Conservation (phyloP, 2,113 vertebrate species). For the Etia nguti region DNA sequence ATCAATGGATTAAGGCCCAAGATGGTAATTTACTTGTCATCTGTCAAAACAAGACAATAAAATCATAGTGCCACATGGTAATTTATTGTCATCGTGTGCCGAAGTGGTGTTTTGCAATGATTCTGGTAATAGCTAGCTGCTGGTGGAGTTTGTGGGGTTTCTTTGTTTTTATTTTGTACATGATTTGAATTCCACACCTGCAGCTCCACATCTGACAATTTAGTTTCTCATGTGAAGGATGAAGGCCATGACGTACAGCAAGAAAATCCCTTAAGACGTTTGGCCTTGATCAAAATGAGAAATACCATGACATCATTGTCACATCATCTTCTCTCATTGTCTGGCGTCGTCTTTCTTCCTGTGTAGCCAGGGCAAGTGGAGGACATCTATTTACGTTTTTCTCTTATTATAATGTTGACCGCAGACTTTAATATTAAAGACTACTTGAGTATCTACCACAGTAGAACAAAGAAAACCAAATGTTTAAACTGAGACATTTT, state of each 20-base stretch:
- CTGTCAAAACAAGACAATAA: slow-evolving; percentile 36
- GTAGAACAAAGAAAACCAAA: neutral
- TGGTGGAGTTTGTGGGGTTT: neutral
- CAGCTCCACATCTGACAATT: neutral
- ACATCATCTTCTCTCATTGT: slow-evolving; percentile 54
- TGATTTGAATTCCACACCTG: slow-evolving; percentile 4
- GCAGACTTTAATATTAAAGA: neutral
- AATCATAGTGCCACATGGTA: neutral
- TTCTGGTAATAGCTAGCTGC: neutral
- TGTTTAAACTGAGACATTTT: neutral
- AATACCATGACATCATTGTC: slow-evolving; percentile 66
- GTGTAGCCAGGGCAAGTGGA: slow-evolving; percentile 14
- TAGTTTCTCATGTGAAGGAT: neutral
- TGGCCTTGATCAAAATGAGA: slow-evolving; percentile 54
- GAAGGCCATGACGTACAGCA: neutral
- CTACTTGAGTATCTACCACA: neutral
- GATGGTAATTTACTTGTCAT: slow-evolving; percentile 31
- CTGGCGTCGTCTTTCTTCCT: neutral
- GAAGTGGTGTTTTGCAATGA: slow-evolving; percentile 19
- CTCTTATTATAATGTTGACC: neutral
- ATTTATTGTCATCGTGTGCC: neutral
- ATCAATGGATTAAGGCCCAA: neutral
- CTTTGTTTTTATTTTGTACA: neutral
- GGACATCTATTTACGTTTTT: slow-evolving; percentile 13
- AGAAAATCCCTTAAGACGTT: slow-evolving; percentile 37